Percentiles rank a stretch among this genome's conserved stretches.
Conservation (phyloP, 2,797 vertebrate genomes). For the Sebastes iracundus region DNA sequence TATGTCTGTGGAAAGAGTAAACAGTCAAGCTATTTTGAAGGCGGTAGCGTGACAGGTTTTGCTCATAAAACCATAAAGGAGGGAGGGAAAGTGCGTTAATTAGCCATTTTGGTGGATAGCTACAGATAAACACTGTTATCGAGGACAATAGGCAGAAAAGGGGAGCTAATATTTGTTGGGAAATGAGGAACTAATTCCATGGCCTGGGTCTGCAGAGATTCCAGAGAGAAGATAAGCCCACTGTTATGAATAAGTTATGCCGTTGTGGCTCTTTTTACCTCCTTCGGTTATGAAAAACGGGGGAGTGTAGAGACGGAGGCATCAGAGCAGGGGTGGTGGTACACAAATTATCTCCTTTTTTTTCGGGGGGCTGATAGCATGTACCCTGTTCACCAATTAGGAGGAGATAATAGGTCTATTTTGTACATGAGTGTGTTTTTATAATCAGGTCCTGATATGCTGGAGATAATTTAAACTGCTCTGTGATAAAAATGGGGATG, state of each 20-base stretch:
- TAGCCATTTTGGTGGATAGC: constrained; percentile 68
- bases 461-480: constrained; percentile 80
- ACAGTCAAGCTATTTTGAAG: constrained; percentile 69
- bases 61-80: constrained; percentile 59
- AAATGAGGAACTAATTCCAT: constrained; percentile 77
- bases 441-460: constrained; percentile 82
- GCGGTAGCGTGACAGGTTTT: constrained; percentile 68
- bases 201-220: constrained; percentile 71
- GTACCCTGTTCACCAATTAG: constrained; percentile 80
- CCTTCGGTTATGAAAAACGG: constrained; percentile 73
- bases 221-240: constrained; percentile 66
- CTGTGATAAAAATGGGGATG: constrained; percentile 68
- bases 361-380: constrained; percentile 64
- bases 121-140: constrained; percentile 75
- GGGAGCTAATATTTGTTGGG: constrained; percentile 76
- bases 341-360: constrained; percentile 60
- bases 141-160: constrained; percentile 66
- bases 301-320: constrained; percentile 62
- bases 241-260: constrained; percentile 74
- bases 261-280: constrained; percentile 70
- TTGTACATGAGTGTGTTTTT: constrained; percentile 86
- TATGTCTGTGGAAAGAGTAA: constrained; percentile 63
- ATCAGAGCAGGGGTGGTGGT: constrained; percentile 64
- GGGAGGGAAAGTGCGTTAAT: constrained; percentile 59
- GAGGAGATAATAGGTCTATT: constrained; percentile 84